Percentiles rank a stretch among this genome's conserved stretches.
These are phyloP conservation scores for Xanthia icteritia DNA, from an alignment of 2,888 invertebrate species.

Conservation along the genomic window DNA sequence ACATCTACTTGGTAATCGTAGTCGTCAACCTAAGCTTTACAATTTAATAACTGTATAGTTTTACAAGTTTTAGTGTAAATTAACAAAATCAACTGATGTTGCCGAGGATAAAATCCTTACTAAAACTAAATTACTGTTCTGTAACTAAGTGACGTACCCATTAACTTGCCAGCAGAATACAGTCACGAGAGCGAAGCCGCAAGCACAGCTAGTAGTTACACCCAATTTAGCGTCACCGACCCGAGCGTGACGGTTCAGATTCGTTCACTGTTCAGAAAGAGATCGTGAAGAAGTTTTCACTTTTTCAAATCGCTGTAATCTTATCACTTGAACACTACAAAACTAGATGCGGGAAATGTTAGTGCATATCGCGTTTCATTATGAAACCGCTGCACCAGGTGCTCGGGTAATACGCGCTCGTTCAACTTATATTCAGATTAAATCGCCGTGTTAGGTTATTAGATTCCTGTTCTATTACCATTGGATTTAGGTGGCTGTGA, in stretches of 20 bases:
- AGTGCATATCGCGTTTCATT: slow-evolving; percentile 69
- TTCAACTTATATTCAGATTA: slow-evolving; percentile 47
- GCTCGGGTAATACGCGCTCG: slow-evolving; percentile 54
- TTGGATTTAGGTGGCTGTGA: slow-evolving; percentile 14
- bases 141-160: neutral
- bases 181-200: neutral
- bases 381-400: slow-evolving; percentile 69
- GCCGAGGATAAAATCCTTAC: neutral
- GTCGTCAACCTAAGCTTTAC: neutral
- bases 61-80: neutral
- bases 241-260: neutral
- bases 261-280: neutral
- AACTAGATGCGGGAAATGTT: slow-evolving; percentile 53
- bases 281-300: neutral
- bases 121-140: neutral
- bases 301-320: neutral
- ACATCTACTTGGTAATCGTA: neutral
- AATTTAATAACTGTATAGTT: no score
- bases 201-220: neutral
- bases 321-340: slow-evolving; percentile 11
- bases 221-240: neutral
- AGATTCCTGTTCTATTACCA: slow-evolving; percentile 6
- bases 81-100: neutral
- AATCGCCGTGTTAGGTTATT: slow-evolving; percentile 42
- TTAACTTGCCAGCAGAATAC: neutral